These are phyloP conservation scores for Platynereis dumerilii DNA, from an alignment of 2,888 invertebrate genomes.

Conservation along the genomic window DNA sequence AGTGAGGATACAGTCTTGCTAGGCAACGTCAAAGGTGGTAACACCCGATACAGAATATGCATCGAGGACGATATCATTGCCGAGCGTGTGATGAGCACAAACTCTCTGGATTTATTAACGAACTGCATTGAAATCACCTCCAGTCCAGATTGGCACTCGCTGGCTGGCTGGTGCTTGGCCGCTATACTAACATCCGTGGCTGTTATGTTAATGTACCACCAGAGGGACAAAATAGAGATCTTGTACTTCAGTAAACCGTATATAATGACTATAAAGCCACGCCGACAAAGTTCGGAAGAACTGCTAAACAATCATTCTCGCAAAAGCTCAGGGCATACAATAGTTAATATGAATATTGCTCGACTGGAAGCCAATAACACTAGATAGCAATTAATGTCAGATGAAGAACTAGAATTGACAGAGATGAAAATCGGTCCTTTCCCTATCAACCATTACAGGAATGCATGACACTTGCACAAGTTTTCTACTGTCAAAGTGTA, in stretches of 20 bases:
- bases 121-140: conserved; percentile 32
- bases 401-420: no score
- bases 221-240: conserved; percentile 35
- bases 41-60: conserved; percentile 29
- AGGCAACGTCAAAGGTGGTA: conserved; percentile 24
- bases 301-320: no score
- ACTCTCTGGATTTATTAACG: conserved; percentile 18
- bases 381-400: no score
- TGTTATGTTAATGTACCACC: conserved; percentile 33
- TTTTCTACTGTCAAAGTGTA: no score
- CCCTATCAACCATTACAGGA: no score
- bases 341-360: no score
- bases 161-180: conserved; percentile 31
- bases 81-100: conserved; percentile 17
- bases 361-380: no score
- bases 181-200: conserved; percentile 15
- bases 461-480: no score
- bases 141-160: conserved; percentile 33
- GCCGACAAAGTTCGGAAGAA: no score
- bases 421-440: no score
- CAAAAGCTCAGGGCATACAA: no score
- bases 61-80: conserved; percentile 31
- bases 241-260: conserved; percentile 32
- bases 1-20: conserved; percentile 28
- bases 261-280: neutral